Conservation (phyloP, 2,888 invertebrate genomes). For the Blomia tropicalis region DNA sequence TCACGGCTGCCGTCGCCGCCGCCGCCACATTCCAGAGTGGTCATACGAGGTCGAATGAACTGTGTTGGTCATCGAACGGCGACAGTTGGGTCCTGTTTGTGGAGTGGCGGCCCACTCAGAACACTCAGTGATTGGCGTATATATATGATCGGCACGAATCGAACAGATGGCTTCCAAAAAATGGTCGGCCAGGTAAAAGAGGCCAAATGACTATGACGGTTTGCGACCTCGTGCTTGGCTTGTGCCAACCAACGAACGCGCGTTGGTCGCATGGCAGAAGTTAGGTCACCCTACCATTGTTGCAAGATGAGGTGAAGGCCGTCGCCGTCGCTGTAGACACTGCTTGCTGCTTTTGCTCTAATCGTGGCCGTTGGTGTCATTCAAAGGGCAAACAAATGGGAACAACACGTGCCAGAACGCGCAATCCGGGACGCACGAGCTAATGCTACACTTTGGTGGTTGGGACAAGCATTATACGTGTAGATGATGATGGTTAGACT, state of each 20-base stretch:
- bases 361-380: too few relatives aligned
- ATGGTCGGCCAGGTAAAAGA: not conserved
- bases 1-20: too few relatives aligned
- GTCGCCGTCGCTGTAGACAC: too few relatives aligned
- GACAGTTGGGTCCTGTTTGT: too few relatives aligned
- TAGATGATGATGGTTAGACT: not conserved
- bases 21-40: too few relatives aligned
- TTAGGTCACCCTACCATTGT: slow-evolving; percentile 8
- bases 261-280: slow-evolving; percentile 15
- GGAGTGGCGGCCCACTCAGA: too few relatives aligned
- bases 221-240: too few relatives aligned
- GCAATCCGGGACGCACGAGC: not conserved
- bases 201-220: not conserved
- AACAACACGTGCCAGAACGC: not conserved
- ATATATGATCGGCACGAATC: too few relatives aligned
- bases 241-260: not conserved
- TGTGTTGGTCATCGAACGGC: too few relatives aligned
- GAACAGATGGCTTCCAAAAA: not conserved
- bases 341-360: too few relatives aligned
- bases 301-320: slow-evolving; percentile 5
- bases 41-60: too few relatives aligned
- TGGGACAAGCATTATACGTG: not conserved
- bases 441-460: not conserved
- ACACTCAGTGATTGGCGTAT: too few relatives aligned
- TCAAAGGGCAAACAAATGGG: not conserved